Base-by-base conservation (phyloP, 2,797 vertebrate genomes). In the Xenentodon cancila region DNA sequence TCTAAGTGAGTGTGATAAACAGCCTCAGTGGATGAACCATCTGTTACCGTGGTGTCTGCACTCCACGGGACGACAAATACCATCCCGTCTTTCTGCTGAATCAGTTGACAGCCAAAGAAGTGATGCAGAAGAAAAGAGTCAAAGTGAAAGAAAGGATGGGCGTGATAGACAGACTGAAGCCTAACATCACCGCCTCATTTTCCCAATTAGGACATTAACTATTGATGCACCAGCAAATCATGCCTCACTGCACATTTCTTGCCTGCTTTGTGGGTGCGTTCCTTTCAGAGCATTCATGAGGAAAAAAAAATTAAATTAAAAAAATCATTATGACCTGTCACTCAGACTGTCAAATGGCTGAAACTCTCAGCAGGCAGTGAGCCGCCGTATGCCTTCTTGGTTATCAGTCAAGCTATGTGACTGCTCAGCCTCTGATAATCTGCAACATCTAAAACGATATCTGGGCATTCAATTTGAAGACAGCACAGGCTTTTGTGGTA, bases 181-280 rank as follows among this genome's bases (percentile, higher is more conserved):
- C 22, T 11, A 13, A 58, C 59, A 32, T 61, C 71, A 18, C 20
- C 15, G 63, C 54, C 66, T 77, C 27, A 11, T 62, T 69, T 64
- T 42, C 30, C 44, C 40, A 53, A 73, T 79, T 68, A 73, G n/a
- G 71, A 53, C 66, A 84, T 84, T 72, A 84, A 85, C 73, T 81
- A 81, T 84, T 81, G 57, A 80, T 81, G 80, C 25, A 19, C 51
- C 58, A 45, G 37, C 1, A 4, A 53, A 58, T 61, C 48, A 64
- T 12, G 64, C 72, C 32, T 58, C 63, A 1, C 61, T 69, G 75
- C 75, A 25, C 51, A 52, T 27, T 53, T 42, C 52, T 48, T 30
- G 49, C 20, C 47, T 27, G 64, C 60, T 47, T 61, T 44, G 21
- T 77, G 72, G 81, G 67, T 42, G 71, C 3, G 61, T 75, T 64